Evolutionary conservation across 2,888 invertebrate species (phyloP).

Genomic region (Parnassius smintheus): DNA sequence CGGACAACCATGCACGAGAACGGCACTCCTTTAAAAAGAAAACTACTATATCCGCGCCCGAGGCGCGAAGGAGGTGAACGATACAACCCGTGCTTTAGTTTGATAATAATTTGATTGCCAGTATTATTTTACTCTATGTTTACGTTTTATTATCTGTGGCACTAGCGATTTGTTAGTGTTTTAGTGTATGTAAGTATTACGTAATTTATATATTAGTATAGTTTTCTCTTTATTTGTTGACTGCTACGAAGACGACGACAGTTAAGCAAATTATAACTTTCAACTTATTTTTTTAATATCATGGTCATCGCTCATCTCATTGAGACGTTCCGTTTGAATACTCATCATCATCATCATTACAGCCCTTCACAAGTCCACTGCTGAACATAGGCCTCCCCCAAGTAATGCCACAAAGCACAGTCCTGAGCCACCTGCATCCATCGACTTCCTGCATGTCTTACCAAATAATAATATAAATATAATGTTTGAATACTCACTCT

Average conservation of each 20-base stretch:
- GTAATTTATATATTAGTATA: constrained; percentile 27
- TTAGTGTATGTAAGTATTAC: constrained; percentile 60
- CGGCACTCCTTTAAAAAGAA: constrained; percentile 47
- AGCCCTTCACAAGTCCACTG: too few species aligned
- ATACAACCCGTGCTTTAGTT: constrained; percentile 59
- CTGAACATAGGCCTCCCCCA: too few species aligned
- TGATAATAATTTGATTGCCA: constrained; percentile 69
- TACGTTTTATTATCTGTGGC: constrained; percentile 61
- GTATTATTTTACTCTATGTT: constrained; percentile 61
- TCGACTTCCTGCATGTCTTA: too few species aligned
- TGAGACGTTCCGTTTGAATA: too few species aligned
- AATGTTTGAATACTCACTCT: too few species aligned
- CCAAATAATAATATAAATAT: too few species aligned
- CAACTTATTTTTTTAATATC: too few species aligned
- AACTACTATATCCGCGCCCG: constrained; percentile 63
- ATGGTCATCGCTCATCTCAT: too few species aligned
- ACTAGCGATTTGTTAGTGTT: constrained; percentile 60
- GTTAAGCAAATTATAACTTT: neutral
- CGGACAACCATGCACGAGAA: constrained; percentile 63
- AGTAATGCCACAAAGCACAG: too few species aligned
- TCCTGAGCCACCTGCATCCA: too few species aligned
- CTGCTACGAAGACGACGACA: neutral
- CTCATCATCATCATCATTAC: too few species aligned
- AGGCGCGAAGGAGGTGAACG: constrained; percentile 58
- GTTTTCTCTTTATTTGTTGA: neutral